Base-by-base conservation (phyloP, 2,113 vertebrate genomes). In the Pedetes capensis region DNA sequence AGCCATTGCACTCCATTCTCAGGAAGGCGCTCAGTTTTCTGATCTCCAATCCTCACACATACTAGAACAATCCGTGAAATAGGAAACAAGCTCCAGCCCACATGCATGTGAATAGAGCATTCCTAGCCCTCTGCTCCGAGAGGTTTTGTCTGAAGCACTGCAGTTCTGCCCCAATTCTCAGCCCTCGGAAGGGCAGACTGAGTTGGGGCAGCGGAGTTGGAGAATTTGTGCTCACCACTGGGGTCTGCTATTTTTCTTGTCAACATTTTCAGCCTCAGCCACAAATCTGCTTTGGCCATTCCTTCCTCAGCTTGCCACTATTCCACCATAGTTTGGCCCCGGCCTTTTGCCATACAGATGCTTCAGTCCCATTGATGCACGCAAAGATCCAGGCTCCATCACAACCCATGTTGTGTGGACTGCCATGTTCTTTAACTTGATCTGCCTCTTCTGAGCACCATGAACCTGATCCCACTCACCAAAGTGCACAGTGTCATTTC, bases 31-130 rank as follows among this genome's bases (percentile, higher is more conserved):
- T 39, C 37, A 66, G 47, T 61, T 94, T 92, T 44, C 72, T 74
- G 84, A 94, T 91, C 95, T 95, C 25, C 1, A 3, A n/a, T 85
- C 86, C 86, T 87, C 79, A 74, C 16, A 37, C 42, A 84, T 64
- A 88, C 79, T 49, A 76, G 22, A 68, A 74, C 87, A 95, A 57
- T 55, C 42, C 61, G 11, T 69, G 91, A 96, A 95, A 94, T 8
- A 69, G 59, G 89, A 96, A 72, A 88, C 51, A 74, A 47, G 57
- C 13, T 44, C 29, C 11, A 85, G 18, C 49, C 39, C n/a, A 63
- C 49, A 63, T 44, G 32, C 5, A 76, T 92, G 87, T 49, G 85
- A 75, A 75, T 39, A 34, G 34, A 53, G 39, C 29, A 8, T 29
- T 53, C 42, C 51, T 42, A 59, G 32, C 61, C 13, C 55, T 74